These are phyloP conservation scores for Tetragnatha versicolor DNA, from an alignment of 1,140 invertebrate genomes.

Conservation along the genomic window DNA sequence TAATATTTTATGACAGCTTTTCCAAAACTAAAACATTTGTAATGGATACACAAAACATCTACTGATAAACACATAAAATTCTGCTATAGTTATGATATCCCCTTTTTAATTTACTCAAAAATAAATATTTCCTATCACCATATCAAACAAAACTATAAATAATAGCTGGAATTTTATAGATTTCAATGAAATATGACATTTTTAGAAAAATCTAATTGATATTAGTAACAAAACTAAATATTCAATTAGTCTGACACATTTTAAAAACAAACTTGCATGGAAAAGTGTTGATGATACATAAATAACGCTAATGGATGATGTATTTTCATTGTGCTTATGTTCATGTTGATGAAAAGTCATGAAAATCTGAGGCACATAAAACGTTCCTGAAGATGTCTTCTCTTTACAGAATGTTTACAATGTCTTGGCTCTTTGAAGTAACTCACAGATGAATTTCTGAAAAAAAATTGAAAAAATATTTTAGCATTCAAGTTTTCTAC, in stretches of 20 bases:
- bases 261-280: no score
- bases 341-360: background rate
- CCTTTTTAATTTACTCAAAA: background rate
- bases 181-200: background rate
- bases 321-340: conserved; percentile 23
- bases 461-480: conserved; percentile 4
- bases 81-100: no score
- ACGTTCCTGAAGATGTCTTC: conserved; percentile 26
- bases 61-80: no score
- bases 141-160: background rate
- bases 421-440: conserved; percentile 87
- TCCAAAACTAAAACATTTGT: no score
- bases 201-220: no score
- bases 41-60: no score
- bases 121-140: background rate
- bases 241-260: no score
- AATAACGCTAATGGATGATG: conserved; percentile 12
- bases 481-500: background rate
- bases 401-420: conserved; percentile 68
- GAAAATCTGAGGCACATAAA: conserved; percentile 21
- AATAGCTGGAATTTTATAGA: background rate
- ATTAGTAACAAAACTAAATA: no score
- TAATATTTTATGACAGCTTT: no score
- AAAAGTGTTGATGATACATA: conserved; percentile 17
- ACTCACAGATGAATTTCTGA: conserved; percentile 85